A percentile compares a stretch with the other conserved stretches of the same genome.
Conservation (phyloP, 2,797 vertebrate species). For the Sphenopsis melanotis region DNA sequence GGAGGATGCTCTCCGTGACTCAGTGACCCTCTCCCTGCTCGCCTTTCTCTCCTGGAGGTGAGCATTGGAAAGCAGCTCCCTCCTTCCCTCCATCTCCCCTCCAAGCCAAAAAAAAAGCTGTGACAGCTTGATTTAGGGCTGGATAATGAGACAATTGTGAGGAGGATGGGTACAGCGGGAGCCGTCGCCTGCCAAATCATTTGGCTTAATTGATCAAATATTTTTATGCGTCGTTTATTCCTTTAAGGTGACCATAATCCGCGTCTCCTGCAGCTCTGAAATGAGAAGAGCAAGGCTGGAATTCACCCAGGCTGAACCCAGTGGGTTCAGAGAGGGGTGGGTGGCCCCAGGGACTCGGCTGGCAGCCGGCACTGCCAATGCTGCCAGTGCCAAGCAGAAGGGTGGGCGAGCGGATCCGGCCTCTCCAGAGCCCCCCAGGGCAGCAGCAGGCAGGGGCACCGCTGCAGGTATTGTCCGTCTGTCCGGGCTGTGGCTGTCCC, state of each 20-base stretch:
- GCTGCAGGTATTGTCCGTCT: rapidly evolving
- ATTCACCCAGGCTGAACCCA: background rate
- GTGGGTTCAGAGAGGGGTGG: background rate
- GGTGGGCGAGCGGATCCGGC: rapidly evolving
- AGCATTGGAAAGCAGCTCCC: background rate
- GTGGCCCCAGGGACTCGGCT: background rate
- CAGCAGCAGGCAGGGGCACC: background rate
- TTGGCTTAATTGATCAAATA: conserved; percentile 63
- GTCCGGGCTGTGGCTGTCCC: background rate
- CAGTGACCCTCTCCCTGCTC: background rate
- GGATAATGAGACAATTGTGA: conserved; percentile 39
- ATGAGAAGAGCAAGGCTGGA: conserved; percentile 7
- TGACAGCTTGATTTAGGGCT: conserved; percentile 51
- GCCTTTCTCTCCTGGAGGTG: background rate
- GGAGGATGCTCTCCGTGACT: background rate
- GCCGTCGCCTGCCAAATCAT: conserved; percentile 9
- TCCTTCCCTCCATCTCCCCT: background rate
- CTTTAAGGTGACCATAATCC: conserved; percentile 33
- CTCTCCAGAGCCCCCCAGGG: background rate
- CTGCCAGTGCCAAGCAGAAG: background rate
- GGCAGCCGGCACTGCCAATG: background rate
- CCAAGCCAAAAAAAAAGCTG: background rate
- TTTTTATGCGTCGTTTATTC: conserved; percentile 51
- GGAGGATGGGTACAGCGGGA: conserved; percentile 35
- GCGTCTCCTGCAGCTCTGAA: background rate